These are phyloP conservation scores for Ephialtes manifestator DNA, from an alignment of 2,888 invertebrate species.

Conservation along the genomic window DNA sequence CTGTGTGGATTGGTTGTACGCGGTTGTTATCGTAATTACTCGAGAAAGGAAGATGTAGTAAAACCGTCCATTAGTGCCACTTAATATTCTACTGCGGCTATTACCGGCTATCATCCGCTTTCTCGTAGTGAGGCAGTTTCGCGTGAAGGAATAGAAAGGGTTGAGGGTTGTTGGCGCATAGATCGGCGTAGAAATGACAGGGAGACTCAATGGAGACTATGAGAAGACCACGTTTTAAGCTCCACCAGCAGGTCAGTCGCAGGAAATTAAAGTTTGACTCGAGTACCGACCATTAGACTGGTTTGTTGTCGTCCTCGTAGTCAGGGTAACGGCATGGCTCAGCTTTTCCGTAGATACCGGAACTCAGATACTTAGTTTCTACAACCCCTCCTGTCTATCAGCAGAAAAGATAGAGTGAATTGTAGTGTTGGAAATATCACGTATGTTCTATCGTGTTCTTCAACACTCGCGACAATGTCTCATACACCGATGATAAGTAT, in stretches of 20 bases:
- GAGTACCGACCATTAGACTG: conserved; percentile 82
- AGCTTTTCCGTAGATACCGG: conserved; percentile 80
- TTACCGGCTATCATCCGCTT: conserved; percentile 56
- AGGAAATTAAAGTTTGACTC: conserved; percentile 85
- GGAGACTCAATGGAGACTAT: conserved; percentile 48
- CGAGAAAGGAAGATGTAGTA: conserved; percentile 32
- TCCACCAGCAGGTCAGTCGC: conserved; percentile 80
- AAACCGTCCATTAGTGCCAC: conserved; percentile 54
- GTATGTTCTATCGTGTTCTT: conserved; percentile 62
- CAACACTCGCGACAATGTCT: conserved; percentile 22
- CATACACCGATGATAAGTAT: conserved; percentile 50
- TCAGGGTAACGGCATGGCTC: conserved; percentile 80
- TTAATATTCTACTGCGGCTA: conserved; percentile 64
- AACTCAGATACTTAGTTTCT: conserved; percentile 81
- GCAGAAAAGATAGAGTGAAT: conserved; percentile 74
- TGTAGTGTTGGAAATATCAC: conserved; percentile 78
- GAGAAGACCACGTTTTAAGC: conserved; percentile 61
- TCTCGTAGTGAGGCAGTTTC: conserved; percentile 34
- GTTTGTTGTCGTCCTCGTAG: conserved; percentile 84
- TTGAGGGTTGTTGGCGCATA: conserved; percentile 3
- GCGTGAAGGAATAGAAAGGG: conserved; percentile 32
- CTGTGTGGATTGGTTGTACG: conserved; percentile 20
- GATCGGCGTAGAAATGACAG: conserved; percentile 61
- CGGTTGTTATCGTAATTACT: conserved; percentile 45
- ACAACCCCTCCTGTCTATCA: conserved; percentile 69